phyloP scores from a whole-genome alignment of 2,797 vertebrate genomes.

The Melanotaenia parkinsoni region DNA sequence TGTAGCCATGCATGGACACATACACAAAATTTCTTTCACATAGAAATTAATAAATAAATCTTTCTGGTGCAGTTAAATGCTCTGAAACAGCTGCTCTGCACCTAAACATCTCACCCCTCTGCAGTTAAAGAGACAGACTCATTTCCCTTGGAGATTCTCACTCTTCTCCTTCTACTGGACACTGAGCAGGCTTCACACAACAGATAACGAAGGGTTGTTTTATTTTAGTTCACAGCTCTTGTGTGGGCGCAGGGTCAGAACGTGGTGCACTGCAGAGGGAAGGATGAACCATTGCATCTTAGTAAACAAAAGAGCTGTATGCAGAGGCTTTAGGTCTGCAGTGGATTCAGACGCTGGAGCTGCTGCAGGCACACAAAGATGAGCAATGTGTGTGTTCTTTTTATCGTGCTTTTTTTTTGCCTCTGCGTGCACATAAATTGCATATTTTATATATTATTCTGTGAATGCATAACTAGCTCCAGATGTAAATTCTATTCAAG shows the following conservation, averaged over 20 bases:
- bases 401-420: neutral
- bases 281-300: slow-evolving; percentile 32
- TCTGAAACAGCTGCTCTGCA: too few species aligned
- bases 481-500: neutral
- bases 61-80: too few species aligned
- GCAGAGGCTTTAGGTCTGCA: slow-evolving; percentile 35
- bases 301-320: slow-evolving; percentile 42
- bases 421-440: neutral
- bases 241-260: slow-evolving; percentile 56
- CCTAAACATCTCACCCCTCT: too few species aligned
- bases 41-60: neutral
- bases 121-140: too few species aligned
- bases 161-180: neutral
- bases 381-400: neutral
- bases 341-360: slow-evolving; percentile 11
- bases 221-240: slow-evolving; percentile 56
- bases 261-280: slow-evolving; percentile 33
- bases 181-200: slow-evolving; percentile 28
- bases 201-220: slow-evolving; percentile 52
- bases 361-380: neutral
- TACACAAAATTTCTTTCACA: neutral
- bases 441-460: neutral
- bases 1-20: neutral
- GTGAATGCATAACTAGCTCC: neutral
- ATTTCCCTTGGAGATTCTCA: too few species aligned